Percentiles rank a stretch among this genome's conserved stretches.
phyloP scores from a whole-genome alignment of 2,797 vertebrate species.

The Gallinago nigripennis region DNA sequence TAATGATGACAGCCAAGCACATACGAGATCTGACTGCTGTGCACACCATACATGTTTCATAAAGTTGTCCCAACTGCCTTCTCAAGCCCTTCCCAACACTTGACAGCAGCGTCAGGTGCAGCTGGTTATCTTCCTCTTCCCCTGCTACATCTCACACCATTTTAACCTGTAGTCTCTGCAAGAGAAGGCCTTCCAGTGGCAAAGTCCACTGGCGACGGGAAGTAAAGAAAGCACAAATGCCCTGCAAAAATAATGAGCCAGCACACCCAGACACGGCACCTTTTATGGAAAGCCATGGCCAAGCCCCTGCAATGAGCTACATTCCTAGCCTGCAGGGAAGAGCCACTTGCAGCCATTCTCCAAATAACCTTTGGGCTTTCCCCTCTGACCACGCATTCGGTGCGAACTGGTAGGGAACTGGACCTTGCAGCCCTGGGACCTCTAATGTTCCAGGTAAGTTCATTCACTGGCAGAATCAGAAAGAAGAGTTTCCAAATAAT shows the following conservation, averaged over 20 bases:
- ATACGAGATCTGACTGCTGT: background rate
- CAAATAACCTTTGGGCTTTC: background rate
- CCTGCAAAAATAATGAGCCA: background rate
- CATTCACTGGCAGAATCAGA: background rate
- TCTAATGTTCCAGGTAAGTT: background rate
- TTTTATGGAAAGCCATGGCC: background rate
- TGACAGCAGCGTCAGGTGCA: background rate
- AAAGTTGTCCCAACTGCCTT: background rate
- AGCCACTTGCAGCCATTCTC: background rate
- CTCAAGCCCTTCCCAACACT: background rate
- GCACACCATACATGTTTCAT: background rate
- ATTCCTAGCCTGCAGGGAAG: background rate
- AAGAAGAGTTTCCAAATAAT: background rate
- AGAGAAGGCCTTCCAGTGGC: background rate
- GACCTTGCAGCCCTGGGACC: background rate
- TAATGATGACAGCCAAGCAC: background rate
- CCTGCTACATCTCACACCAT: background rate
- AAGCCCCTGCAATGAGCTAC: background rate
- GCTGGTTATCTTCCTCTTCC: background rate
- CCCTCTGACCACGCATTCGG: background rate
- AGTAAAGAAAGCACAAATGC: background rate
- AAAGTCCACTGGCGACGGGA: background rate
- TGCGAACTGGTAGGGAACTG: background rate
- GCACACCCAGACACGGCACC: background rate
- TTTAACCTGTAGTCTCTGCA: background rate